Conservation (phyloP, 2,113 vertebrate species). For the Nothobranchius furzeri region DNA sequence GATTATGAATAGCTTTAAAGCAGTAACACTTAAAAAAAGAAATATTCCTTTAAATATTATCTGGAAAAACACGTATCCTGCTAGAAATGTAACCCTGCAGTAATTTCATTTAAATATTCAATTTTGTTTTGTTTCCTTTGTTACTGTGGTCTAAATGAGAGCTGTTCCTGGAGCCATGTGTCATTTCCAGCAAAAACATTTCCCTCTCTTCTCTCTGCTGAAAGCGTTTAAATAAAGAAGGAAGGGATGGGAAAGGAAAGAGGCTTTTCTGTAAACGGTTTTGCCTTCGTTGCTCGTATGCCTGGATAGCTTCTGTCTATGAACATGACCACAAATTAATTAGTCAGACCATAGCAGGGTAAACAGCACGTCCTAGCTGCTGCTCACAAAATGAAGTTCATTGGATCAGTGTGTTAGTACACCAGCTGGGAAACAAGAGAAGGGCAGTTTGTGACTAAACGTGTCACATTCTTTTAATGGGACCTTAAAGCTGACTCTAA, state of each 20-base stretch:
- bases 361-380: slow-evolving; percentile 55
- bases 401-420: slow-evolving; percentile 49
- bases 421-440: slow-evolving; percentile 41
- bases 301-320: slow-evolving; percentile 54
- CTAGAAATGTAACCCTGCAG: no score
- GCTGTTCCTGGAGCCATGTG: slow-evolving; percentile 2
- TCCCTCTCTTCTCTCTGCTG: slow-evolving; percentile 40
- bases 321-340: slow-evolving; percentile 60
- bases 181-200: slow-evolving; percentile 39
- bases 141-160: slow-evolving; percentile 23
- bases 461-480: slow-evolving; percentile 5
- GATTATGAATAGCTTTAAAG: no score
- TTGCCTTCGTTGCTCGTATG: slow-evolving; percentile 48
- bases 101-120: background rate
- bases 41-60: no score
- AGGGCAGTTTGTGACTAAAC: slow-evolving; percentile 36
- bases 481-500: slow-evolving; percentile 11
- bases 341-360: slow-evolving; percentile 64
- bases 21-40: no score
- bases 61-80: no score
- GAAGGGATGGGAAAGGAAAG: slow-evolving; percentile 2
- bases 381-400: slow-evolving; percentile 50
- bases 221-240: slow-evolving; percentile 26
- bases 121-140: slow-evolving; percentile 22
- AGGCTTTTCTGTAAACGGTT: slow-evolving; percentile 31